These are phyloP conservation scores for Stegana nigrithorax DNA, from an alignment of 2,888 invertebrate genomes.

Conservation along the genomic window DNA sequence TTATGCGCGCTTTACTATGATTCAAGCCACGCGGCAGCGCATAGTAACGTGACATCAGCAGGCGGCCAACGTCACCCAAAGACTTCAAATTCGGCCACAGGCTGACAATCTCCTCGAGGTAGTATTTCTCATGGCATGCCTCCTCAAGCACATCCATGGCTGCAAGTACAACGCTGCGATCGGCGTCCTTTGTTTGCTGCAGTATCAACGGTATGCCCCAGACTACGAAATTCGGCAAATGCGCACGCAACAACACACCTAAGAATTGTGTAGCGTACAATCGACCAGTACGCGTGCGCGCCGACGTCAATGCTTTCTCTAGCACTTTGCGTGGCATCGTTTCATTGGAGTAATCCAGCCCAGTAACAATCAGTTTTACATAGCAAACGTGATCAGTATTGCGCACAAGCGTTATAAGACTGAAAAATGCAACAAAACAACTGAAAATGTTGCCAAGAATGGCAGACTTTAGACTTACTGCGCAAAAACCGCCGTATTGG, in stretches of 20 bases:
- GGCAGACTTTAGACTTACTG: constrained; percentile 71
- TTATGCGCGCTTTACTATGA: constrained; percentile 75
- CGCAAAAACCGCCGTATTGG: constrained; percentile 80
- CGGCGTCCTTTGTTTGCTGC: constrained; percentile 86
- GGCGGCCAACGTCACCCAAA: constrained; percentile 82
- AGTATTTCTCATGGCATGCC: constrained; percentile 88
- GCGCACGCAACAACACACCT: constrained; percentile 83
- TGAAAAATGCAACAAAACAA: constrained; percentile 64
- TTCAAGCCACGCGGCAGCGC: constrained; percentile 79
- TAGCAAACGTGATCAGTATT: constrained; percentile 91
- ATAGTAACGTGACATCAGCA: constrained; percentile 81
- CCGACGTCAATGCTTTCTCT: constrained; percentile 68
- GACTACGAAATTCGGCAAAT: constrained; percentile 77
- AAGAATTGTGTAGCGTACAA: constrained; percentile 94
- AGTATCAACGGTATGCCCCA: constrained; percentile 91
- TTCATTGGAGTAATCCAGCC: constrained; percentile 87
- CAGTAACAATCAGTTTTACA: constrained; percentile 91
- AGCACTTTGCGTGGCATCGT: constrained; percentile 73
- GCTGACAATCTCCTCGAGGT: constrained; percentile 81
- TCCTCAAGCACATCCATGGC: constrained; percentile 89
- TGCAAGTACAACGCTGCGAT: constrained; percentile 81
- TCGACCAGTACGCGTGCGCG: constrained; percentile 71
- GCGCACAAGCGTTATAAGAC: constrained; percentile 82
- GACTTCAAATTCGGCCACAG: constrained; percentile 77
- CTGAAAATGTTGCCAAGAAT: not conserved